Percentiles rank a stretch among this genome's conserved stretches.
Conservation (phyloP, 2,113 vertebrate species). For the Emydura subglobosa region DNA sequence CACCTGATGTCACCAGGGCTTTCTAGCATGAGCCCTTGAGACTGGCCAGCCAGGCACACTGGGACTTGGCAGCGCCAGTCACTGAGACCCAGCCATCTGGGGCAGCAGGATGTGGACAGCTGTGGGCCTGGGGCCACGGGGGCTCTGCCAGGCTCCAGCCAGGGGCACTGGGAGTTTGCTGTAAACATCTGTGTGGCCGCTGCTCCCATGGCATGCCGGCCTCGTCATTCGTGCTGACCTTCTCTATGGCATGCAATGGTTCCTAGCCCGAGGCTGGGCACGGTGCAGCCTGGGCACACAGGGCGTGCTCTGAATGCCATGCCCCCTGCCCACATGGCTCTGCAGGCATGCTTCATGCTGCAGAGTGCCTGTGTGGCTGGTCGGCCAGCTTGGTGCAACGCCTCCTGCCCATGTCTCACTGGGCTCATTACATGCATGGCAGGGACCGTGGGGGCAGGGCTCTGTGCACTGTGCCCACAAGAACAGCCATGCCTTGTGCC, state of each 20-base stretch:
- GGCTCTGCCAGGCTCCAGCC: neutral
- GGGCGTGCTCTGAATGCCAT: too few relatives aligned
- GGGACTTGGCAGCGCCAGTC: neutral
- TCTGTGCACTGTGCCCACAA: neutral
- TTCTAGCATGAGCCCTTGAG: neutral
- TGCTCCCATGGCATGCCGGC: neutral
- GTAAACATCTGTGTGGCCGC: neutral
- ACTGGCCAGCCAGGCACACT: neutral
- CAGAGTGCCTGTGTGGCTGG: neutral
- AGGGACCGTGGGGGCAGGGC: neutral
- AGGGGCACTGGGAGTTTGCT: neutral
- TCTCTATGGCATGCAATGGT: neutral
- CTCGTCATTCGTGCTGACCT: too few relatives aligned
- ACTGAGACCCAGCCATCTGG: neutral
- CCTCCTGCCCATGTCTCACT: neutral
- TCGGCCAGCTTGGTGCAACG: neutral
- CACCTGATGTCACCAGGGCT: neutral
- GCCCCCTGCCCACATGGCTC: too few relatives aligned
- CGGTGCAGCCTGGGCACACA: neutral
- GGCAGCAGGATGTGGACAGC: neutral
- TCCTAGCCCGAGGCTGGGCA: neutral
- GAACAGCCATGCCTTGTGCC: too few relatives aligned
- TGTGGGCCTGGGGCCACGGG: neutral
- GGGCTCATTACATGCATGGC: too few relatives aligned
- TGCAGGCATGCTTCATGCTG: too few relatives aligned